Base-by-base conservation (phyloP, 2,797 vertebrate species). In the Serranus cabrilla region DNA sequence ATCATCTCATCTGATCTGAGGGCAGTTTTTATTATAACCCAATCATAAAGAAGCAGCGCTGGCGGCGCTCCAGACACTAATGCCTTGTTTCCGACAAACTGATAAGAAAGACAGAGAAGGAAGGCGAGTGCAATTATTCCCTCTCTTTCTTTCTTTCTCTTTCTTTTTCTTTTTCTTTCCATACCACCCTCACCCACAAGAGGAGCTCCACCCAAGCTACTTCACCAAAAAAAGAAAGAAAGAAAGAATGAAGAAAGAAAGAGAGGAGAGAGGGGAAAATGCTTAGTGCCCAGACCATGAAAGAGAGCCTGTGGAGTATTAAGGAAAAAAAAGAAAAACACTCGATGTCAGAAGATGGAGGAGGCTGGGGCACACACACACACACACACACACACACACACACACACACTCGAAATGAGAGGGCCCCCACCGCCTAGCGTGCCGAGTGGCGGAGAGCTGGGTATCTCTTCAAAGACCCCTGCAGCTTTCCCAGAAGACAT, bases 381-480 rank as follows among this genome's bases (percentile, higher is more conserved):
- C 74, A 34, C 49, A 25, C 45, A 34, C 17, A 70, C 37, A 58
- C 46, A 27, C 64, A 59, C 39, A 67, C 58, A 42, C 49, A 52
- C 74, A 63, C 70, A 76, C 49, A 55, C 65, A 42, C 47, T 68
- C 62, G 80, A 85, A 82, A 83, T 67, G 72, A 87, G 80, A 70
- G 74, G 81, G 84, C 68, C 85, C 76, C 84, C 76, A 68, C 74
- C 23, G 40, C 87, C 82, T 88, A 74, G 78, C 54, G 66, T 87
- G 86, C 80, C 76, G 76, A 87, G 83, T 78, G 72, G 76, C 57
- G 74, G 75, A 74, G 85, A 80, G 78, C 85, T 80, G 83, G 81
- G 83, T 92, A 89, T 88, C 89, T 93, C 91, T 91, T 91, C 90
- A 93, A 92, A 93, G 88, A 93, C 89, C 92, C 92, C 90, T 91